phyloP scores from a whole-genome alignment of 2,113 vertebrate genomes.

The Cryptomyrus ogoouensis region DNA sequence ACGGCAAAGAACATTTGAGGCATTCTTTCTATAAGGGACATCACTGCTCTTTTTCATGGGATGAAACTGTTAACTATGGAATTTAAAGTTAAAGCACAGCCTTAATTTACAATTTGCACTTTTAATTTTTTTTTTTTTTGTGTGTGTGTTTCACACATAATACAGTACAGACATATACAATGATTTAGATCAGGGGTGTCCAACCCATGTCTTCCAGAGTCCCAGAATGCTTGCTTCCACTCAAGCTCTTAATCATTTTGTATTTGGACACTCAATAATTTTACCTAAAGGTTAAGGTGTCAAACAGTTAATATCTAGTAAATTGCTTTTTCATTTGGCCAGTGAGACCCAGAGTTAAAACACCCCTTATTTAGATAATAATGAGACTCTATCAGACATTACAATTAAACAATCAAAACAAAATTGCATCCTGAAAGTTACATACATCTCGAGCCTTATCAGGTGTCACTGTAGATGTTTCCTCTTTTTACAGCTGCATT shows the following conservation, averaged over 20 bases:
- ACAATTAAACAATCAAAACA: constrained; percentile 2
- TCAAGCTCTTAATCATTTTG: not conserved
- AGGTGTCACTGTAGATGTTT: not conserved
- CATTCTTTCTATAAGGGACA: too few species aligned
- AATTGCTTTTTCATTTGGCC: not conserved
- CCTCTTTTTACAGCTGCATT: not conserved
- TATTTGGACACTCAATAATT: not conserved
- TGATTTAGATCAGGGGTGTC: not conserved
- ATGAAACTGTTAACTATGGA: not conserved
- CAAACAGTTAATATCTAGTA: not conserved
- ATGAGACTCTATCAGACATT: not conserved
- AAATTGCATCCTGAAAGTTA: not conserved
- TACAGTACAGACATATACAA: not conserved
- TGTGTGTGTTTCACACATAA: not conserved
- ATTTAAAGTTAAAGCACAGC: not conserved
- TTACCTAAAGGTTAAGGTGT: not conserved
- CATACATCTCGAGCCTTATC: not conserved
- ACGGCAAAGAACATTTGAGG: too few species aligned
- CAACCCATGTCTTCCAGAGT: not conserved
- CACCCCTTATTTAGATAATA: not conserved
- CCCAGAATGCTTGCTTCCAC: not conserved
- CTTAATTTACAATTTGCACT: not conserved
- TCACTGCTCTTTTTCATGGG: too few species aligned
- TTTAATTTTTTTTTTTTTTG: constrained; percentile 16
- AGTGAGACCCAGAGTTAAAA: not conserved